phyloP scores from a whole-genome alignment of 2,888 invertebrate species.

The Psylliodes chrysocephalus region DNA sequence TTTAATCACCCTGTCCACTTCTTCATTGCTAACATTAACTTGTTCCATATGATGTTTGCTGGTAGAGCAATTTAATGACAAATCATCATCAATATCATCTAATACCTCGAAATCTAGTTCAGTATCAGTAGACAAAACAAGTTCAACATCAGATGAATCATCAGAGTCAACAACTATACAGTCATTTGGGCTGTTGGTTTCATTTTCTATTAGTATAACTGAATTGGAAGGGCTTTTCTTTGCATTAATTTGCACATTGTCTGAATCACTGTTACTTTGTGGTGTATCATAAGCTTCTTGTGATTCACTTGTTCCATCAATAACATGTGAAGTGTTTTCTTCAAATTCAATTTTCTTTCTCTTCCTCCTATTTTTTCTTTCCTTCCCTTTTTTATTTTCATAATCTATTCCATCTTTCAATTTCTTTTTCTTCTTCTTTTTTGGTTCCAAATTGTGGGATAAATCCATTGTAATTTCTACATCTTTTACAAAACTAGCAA shows the following conservation, averaged over 20 bases:
- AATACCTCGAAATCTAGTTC: slow-evolving; percentile 40
- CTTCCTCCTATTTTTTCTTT: slow-evolving; percentile 1
- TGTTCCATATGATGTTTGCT: neutral
- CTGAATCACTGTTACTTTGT: no score
- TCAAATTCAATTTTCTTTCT: neutral
- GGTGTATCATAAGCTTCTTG: no score
- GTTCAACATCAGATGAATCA: slow-evolving; percentile 14
- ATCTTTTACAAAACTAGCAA: neutral
- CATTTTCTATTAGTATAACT: neutral
- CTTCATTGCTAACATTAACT: neutral
- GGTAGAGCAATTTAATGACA: slow-evolving; percentile 42
- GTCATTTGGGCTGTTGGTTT: slow-evolving; percentile 2
- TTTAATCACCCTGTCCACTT: slow-evolving; percentile 7
- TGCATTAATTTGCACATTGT: slow-evolving; percentile 9
- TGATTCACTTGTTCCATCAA: no score
- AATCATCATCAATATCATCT: slow-evolving; percentile 37
- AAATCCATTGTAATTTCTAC: slow-evolving; percentile 15
- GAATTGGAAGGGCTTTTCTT: neutral
- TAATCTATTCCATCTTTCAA: neutral
- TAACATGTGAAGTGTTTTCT: neutral
- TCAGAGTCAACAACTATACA: slow-evolving; percentile 30
- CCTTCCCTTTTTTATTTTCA: neutral
- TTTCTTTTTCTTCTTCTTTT: slow-evolving; percentile 10
- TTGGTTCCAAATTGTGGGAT: neutral
- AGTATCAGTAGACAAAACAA: slow-evolving; percentile 28